Conservation (phyloP, 2,113 vertebrate genomes). For the Tilapia sparmanii region DNA sequence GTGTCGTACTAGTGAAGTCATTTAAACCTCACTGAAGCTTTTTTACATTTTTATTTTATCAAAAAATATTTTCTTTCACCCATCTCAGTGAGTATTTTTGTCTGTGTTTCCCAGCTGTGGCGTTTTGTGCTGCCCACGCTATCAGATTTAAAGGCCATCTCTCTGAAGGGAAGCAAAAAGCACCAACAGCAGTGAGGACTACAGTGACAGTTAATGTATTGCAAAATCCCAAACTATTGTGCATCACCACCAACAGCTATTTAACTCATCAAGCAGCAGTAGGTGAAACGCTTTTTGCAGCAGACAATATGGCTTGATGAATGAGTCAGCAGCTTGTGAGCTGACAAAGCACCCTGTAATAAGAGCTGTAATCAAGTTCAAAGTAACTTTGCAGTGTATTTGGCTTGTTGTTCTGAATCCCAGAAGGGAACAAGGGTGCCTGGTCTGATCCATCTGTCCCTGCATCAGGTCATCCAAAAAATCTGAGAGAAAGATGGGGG, state of each 20-base stretch:
- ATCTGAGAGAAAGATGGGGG: conserved; percentile 23
- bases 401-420: neutral
- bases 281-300: neutral
- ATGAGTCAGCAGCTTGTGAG: neutral
- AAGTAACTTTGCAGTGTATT: conserved; percentile 1
- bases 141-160: neutral
- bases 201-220: neutral
- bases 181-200: neutral
- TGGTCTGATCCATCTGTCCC: conserved; percentile 39
- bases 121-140: neutral
- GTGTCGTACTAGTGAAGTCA: neutral
- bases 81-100: neutral
- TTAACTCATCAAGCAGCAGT: neutral
- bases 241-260: neutral
- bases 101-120: neutral
- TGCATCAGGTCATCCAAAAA: conserved; percentile 24
- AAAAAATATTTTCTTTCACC: neutral
- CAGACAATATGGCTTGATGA: neutral
- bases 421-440: neutral
- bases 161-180: neutral
- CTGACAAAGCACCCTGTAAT: neutral
- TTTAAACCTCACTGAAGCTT: neutral
- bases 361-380: neutral
- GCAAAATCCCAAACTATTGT: neutral
- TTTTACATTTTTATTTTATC: neutral